These are phyloP conservation scores for Platygyra sinensis DNA, from an alignment of 64 coral and sea anemone genomes.

Conservation along the genomic window DNA sequence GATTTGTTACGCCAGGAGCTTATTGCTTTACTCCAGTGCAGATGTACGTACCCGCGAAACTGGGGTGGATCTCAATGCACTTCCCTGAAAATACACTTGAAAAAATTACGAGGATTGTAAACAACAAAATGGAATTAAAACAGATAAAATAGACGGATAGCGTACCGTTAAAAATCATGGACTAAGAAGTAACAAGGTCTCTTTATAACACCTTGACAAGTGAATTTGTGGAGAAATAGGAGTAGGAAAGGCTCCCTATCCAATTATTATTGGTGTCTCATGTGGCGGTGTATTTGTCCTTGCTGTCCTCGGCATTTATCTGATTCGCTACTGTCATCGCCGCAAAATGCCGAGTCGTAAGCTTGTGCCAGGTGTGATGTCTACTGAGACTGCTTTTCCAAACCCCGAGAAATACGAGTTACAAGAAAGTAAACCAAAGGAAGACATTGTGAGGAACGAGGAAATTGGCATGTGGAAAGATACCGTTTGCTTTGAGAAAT, in stretches of 20 bases:
- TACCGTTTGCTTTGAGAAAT: neutral
- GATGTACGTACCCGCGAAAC: no score
- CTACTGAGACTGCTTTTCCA: neutral
- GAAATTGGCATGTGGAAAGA: neutral
- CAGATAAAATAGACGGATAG: no score
- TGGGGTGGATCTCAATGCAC: no score
- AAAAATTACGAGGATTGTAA: no score
- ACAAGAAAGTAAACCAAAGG: neutral
- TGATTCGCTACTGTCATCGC: neutral
- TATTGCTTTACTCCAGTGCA: no score
- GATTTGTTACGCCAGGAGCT: no score
- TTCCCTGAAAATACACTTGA: no score
- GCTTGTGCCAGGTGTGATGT: neutral
- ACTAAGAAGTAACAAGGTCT: no score
- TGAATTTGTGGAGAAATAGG: no score
- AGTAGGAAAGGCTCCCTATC: neutral
- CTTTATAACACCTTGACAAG: no score
- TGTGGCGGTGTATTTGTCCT: neutral
- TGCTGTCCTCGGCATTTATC: neutral
- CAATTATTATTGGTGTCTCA: neutral
- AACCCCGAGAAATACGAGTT: neutral
- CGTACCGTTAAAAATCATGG: no score
- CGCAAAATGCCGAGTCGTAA: neutral
- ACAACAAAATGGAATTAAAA: no score
- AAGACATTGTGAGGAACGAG: neutral